Conservation (phyloP, 2,797 vertebrate genomes). For the Gymnocypris eckloni region DNA sequence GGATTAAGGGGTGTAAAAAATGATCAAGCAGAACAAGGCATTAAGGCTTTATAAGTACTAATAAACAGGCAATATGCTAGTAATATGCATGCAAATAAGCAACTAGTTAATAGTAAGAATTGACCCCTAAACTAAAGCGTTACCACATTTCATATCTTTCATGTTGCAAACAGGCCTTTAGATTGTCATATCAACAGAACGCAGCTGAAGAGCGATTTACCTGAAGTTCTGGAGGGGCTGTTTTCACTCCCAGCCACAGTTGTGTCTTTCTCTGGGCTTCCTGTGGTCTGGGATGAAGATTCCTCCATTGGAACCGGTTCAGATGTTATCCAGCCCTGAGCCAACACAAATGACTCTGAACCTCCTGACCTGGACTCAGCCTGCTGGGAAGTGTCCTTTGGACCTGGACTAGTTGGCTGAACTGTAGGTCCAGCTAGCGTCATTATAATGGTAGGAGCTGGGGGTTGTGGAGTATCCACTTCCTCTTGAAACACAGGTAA, state of each 20-base stretch:
- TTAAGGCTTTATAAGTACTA: too few species aligned
- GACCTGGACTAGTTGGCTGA: conserved; percentile 60
- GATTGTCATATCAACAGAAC: neutral
- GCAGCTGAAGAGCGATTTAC: conserved; percentile 64
- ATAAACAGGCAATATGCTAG: too few species aligned
- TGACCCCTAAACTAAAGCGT: neutral
- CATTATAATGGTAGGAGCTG: conserved; percentile 45
- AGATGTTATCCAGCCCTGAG: conserved; percentile 66
- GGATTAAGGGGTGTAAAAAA: neutral
- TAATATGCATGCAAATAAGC: too few species aligned
- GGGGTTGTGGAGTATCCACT: conserved; percentile 20
- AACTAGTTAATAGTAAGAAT: too few species aligned
- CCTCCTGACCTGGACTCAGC: conserved; percentile 74
- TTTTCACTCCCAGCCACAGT: conserved; percentile 4
- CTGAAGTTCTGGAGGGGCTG: conserved; percentile 60
- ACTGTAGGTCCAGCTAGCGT: conserved; percentile 45
- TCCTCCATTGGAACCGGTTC: conserved; percentile 58
- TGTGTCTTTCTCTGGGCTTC: conserved; percentile 62
- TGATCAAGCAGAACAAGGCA: too few species aligned
- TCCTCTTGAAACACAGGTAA: conserved; percentile 64
- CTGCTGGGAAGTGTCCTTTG: conserved; percentile 56
- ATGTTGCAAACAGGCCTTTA: neutral
- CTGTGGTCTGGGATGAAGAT: conserved; percentile 51
- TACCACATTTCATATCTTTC: neutral
- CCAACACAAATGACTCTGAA: conserved; percentile 72